Evolutionary conservation across 2,113 vertebrate species (phyloP).

Genomic region (Monarcha castaneiventris): DNA sequence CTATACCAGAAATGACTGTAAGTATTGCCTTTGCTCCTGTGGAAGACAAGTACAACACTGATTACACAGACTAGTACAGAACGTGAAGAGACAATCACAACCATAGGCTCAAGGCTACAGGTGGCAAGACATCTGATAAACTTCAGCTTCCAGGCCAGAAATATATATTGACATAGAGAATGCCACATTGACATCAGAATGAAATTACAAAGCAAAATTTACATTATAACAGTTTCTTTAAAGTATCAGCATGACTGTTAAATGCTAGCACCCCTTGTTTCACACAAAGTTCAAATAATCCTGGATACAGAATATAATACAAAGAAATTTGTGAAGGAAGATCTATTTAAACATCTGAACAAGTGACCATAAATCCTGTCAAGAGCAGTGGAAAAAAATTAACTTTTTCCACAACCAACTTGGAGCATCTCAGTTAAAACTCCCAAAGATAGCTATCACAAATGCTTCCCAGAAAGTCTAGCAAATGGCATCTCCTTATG

Average conservation of each 20-base stretch:
- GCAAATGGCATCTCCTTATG: background rate
- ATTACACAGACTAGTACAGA: background rate
- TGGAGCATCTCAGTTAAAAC: slow-evolving; percentile 3
- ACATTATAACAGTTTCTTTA: background rate
- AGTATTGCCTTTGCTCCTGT: background rate
- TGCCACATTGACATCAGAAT: background rate
- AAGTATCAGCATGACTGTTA: background rate
- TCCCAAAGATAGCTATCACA: background rate
- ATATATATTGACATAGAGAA: background rate
- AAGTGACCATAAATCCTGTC: background rate
- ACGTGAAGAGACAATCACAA: background rate
- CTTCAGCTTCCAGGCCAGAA: background rate
- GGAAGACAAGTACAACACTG: background rate
- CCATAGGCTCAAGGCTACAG: background rate
- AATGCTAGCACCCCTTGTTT: background rate
- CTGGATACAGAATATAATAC: background rate
- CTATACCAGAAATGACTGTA: background rate
- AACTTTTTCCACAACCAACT: background rate
- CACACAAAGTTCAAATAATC: background rate
- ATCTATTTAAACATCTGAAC: background rate
- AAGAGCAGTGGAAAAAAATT: background rate
- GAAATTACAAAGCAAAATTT: background rate
- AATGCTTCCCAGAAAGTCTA: background rate
- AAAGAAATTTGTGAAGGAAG: background rate
- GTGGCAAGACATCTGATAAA: background rate